These are phyloP conservation scores for Pipra filicauda DNA, from an alignment of 2,113 vertebrate genomes.

Conservation along the genomic window DNA sequence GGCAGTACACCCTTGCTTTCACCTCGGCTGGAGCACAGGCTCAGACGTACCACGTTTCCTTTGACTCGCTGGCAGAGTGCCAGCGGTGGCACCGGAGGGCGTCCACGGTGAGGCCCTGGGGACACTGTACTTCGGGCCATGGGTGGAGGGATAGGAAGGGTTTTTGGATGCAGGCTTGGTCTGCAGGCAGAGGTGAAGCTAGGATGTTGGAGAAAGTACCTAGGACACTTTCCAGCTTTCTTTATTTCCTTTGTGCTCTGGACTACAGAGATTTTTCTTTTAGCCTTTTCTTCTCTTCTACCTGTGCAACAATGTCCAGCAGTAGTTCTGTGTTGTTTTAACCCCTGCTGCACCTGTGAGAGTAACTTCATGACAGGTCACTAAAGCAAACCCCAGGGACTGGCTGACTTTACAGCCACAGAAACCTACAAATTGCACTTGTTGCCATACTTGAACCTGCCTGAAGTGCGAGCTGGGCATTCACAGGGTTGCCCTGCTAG, in stretches of 20 bases:
- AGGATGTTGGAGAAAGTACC: neutral
- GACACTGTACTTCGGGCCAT: neutral
- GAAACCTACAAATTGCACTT: neutral
- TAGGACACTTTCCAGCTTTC: neutral
- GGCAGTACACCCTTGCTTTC: conserved; percentile 89
- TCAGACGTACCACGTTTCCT: conserved; percentile 92
- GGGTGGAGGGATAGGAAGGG: neutral
- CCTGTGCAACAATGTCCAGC: neutral
- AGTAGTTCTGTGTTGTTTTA: neutral
- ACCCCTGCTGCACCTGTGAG: neutral
- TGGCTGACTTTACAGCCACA: neutral
- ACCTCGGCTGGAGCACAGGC: conserved; percentile 90
- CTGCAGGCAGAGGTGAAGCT: neutral
- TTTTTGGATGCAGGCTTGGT: neutral
- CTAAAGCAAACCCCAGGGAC: neutral
- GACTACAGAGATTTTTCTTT: neutral
- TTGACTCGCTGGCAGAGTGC: conserved; percentile 86
- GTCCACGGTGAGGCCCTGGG: conserved; percentile 81
- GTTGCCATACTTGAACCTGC: neutral
- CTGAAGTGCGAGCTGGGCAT: neutral
- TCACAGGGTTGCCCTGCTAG: neutral
- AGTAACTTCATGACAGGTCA: neutral
- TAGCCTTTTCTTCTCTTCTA: neutral
- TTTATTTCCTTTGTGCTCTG: neutral
- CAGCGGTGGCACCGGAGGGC: conserved; percentile 94